Evolutionary conservation across 2,113 vertebrate species (phyloP), one percentile per base, ranked within the genome.

Genomic region (Aegypius monachus): DNA sequence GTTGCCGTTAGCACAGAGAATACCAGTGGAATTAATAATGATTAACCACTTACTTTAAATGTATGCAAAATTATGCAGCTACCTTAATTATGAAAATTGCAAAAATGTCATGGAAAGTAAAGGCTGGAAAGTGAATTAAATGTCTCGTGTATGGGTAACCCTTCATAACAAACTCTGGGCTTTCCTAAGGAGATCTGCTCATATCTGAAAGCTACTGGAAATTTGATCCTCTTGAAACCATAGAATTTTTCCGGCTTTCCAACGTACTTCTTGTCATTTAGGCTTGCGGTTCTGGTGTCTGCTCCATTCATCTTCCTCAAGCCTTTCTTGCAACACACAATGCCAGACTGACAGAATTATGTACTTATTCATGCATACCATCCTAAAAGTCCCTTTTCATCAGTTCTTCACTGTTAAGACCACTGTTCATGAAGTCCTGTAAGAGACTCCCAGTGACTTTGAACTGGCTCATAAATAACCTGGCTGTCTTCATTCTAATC

Each of bases 1-100:
- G 92, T 92, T 97, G 40, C 81, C 74, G 52, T 90, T 93, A 94
- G 79, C 68, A 59, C 73, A 71, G 67, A 82, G 94, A 78, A 91
- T 48, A 66, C 62, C 22, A n/a, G 14, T 68, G 31, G 86, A 96
- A 94, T 96, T 93, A 87, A 90, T 96, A 84, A 96, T 48, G 84
- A 95, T 95, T 94, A 94, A 81, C 89, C 59, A 81, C 87, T 91
- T 91, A 65, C 32, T 78, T 87, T 36, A 85, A 95, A 90, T 55
- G 13, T 83, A 90, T 96, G 96, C 65, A 81, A 92, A 95, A 67
- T 78, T 94, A 96, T 92, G 90, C 90, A 88, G 65, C 70, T 95
- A 93, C 92, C 77, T 95, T 87, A 88, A 91, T 91, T 62, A 79
- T 29, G 65, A 53, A 84, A 92, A 94, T 52, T 48, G 36, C 86